Evolutionary conservation across 2,797 vertebrate species (phyloP), one percentile per base, ranked within the genome.

Genomic region (Anas georgica): DNA sequence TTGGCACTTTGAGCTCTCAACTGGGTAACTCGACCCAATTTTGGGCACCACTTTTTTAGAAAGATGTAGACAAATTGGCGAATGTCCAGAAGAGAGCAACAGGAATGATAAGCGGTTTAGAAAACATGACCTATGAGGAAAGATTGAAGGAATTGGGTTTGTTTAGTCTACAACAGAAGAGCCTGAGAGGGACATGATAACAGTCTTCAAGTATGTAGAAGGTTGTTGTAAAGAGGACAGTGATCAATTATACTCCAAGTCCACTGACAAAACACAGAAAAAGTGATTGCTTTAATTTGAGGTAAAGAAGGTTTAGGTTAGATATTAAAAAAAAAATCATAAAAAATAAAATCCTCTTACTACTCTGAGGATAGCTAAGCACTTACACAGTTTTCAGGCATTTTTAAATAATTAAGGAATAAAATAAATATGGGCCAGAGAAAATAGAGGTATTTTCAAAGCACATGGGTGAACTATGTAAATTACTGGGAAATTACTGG

Each of bases 41-140:
- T 68, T 75, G 95, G 95, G 92, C 91, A 96, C 50, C 43, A 14
- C 48, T 85, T 72, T 90, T 94, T 72, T 58, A 83, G 69, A 74
- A 83, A 74, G 62, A 60, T 91, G 79, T 79, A 95, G 95, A 90
- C 88, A 94, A 95, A 86, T 63, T 97, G 97, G 96, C 77, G 0
- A 83, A 33, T 59, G 90, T 94, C 96, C 96, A 97, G 86, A 87
- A 91, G 67, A 93, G 76, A 95, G 94, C 90, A 97, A 94, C 59
- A 41, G 64, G 94, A 95, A 96, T 95, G 96, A 97, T 97, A 97
- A 97, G 96, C 87, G 25, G 88, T 96, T 96, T 93, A 94, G 92
- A 96, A 96, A 96, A 95, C 95, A 96, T 97, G 97, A 97, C 96
- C 96, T 97, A 93, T 95, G 95, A 97, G 96, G 91, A 95, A 97